Conservation (phyloP, 2,113 vertebrate genomes). For the Sylvilagus bachmani region DNA sequence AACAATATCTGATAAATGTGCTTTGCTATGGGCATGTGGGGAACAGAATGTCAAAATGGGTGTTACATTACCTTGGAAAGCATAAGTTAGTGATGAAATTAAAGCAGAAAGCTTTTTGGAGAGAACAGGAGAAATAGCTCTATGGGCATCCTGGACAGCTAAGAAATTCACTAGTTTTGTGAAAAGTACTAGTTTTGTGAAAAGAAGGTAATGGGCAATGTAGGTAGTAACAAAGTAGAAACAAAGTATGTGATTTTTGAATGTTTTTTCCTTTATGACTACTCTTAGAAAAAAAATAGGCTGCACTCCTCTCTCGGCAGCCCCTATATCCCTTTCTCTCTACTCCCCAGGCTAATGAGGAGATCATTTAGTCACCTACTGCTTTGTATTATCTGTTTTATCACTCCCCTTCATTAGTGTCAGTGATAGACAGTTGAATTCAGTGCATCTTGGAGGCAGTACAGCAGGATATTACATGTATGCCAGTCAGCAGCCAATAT, state of each 20-base stretch:
- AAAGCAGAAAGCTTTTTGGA: conserved; percentile 24
- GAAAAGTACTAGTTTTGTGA: not conserved
- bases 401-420: conserved; percentile 61
- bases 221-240: conserved; percentile 24
- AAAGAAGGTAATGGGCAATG: not conserved
- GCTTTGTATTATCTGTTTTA: conserved; percentile 63
- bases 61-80: conserved; percentile 45
- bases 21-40: not conserved
- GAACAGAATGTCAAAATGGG: not conserved
- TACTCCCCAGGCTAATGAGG: conserved; percentile 44
- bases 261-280: not conserved
- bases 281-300: not conserved
- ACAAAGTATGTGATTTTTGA: conserved; percentile 2
- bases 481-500: conserved; percentile 62
- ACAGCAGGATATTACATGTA: conserved; percentile 34
- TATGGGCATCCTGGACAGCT: not conserved
- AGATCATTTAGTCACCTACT: conserved; percentile 42
- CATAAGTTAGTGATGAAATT: conserved; percentile 44
- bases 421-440: conserved; percentile 59
- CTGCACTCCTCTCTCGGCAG: not conserved
- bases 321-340: not conserved
- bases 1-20: conserved; percentile 5
- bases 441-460: conserved; percentile 58
- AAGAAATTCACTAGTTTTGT: conserved; percentile 27
- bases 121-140: conserved; percentile 7